Base-by-base conservation (phyloP, 2,113 vertebrate genomes). In the Spea bombifrons region DNA sequence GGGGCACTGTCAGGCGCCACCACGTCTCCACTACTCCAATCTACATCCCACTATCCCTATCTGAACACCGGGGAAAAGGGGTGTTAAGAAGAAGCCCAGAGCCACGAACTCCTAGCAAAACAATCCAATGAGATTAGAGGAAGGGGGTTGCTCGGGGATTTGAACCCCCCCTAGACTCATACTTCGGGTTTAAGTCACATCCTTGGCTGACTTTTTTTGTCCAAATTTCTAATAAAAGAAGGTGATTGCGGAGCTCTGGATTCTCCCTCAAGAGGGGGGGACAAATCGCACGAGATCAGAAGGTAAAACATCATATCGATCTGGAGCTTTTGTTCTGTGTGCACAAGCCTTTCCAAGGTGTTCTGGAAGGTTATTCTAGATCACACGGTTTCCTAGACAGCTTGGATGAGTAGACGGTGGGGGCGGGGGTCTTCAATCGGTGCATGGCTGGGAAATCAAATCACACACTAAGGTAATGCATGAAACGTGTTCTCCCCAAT, bases 121-220 rank as follows among this genome's bases (percentile, higher is more conserved):
- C 66, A 47, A 47, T 50, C 67, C 67, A 70, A 70, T 70, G 48
- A 70, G 67, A 70, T 70, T 17, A 70, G 47, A 70, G 67, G 47
- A 48, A 70, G 67, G 46, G 30, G 46, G 48, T 17, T 70, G 46
- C 49, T 70, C 67, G 3, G 9, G 67, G 67, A 50, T n/a, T 50
- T 17, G 67, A 3, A 50, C 61, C 61, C 61, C 61, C 61, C 47
- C 67, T 9, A 68, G 47, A 46, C 47, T 50, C 67, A 70, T 70
- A 70, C 50, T 70, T 52, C 5, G 47, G 46, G 46, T 70, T 70
- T 70, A 70, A 70, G 67, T 70, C 67, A 70, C 67, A 70, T 70
- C 67, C 15, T 70, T 17, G 46, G 48, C 55, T 59, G 55, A 9
- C 9, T 52, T 52, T 52, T 48, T 46, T 68, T 46, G 44, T 68